Base-by-base conservation (phyloP, 2,797 vertebrate genomes). In the Lindbergichthys nudifrons region DNA sequence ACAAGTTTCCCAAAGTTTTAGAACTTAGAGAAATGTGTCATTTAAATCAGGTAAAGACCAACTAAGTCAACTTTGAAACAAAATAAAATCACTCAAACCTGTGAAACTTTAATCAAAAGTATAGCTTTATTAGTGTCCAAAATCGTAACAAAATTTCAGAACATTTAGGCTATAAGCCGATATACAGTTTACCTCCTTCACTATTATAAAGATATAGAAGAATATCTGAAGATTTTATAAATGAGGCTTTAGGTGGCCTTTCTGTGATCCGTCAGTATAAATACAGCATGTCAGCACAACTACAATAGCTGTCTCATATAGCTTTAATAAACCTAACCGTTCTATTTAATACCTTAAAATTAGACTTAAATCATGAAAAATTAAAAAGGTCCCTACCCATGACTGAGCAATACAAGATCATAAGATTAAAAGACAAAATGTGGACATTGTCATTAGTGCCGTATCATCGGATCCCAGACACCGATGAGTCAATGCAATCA, bases 61-160 rank as follows among this genome's bases (percentile, higher is more conserved):
- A 36, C 45, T 50, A 19, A 43, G 1, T 52, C 21, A 15, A 26
- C 45, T 65, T 45, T 10, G 11, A 16, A 57, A 63, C n/a, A 23
- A 47, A 67, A 11, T 10, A 47, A n/a, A 3, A 14, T 65, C 62
- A 56, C 13, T 65, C 9, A 48, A 57, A 67, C 1, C 0, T 3
- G 19, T 10, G 3, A 66, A 65, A 39, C 5, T 43, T 51, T 16
- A 45, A 58, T 59, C 10, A 72, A 59, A 53, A 61, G 18, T 43
- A 42, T 10, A 1, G 9, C 52, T 80, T 80, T 75, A 78, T 80
- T 77, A 42, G 12, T 45, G 11, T 62, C 3, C 53, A 52, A 69
- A 42, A 52, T n/a, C n/a, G 2, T 15, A 54, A 59, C 41, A 74
- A 15, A 26, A 48, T 4, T 18, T n/a, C 43, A 63, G 3, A 68